Evolutionary conservation across 1,140 invertebrate species (phyloP), one percentile per base, ranked within the genome.

Genomic region (Araneus ventricosus): DNA sequence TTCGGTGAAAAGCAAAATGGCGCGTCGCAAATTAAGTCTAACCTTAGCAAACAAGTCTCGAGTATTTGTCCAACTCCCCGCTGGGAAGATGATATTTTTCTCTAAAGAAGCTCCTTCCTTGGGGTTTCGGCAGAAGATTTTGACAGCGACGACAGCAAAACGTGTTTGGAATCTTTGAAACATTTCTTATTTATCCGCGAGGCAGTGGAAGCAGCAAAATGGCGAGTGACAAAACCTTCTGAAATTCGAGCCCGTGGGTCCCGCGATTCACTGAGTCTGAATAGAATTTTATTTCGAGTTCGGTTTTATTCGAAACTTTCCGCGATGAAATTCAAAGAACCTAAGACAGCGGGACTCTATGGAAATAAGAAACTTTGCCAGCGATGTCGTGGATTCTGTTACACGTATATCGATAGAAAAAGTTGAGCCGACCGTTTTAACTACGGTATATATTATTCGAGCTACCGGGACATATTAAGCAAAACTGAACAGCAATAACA

Each of bases 21-120:
- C 67, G 67, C 34, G 67, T 34, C 27, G 30, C 67, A 75, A 75
- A 75, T 75, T 75, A 75, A 34, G 67, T 30, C 30, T 75, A 75
- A 75, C 67, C 67, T 34, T 75, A 75, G 67, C 67, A 75, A 75
- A 75, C 67, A 75, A 75, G 67, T 22, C 67, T 75, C 67, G 67
- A 37, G 67, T 75, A 37, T 75, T 75, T 75, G 30, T 75, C 30
- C 10, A 22, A 75, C 34, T 75, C 67, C 27, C 67, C 67, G 27
- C 67, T 30, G 67, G 67, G 67, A 37, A 75, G 30, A 75, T 75
- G 67, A 75, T 75, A 75, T 75, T 75, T 75, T 75, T 75, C 67
- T 75, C 30, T 34, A 75, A 34, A 75, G 67, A 30, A 75, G 14
- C 14, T n/a, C 63, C 67, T 34, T 75, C 30, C 67, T 30, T 37